Conservation (phyloP, 2,113 vertebrate species). For the Capreolus pygargus region DNA sequence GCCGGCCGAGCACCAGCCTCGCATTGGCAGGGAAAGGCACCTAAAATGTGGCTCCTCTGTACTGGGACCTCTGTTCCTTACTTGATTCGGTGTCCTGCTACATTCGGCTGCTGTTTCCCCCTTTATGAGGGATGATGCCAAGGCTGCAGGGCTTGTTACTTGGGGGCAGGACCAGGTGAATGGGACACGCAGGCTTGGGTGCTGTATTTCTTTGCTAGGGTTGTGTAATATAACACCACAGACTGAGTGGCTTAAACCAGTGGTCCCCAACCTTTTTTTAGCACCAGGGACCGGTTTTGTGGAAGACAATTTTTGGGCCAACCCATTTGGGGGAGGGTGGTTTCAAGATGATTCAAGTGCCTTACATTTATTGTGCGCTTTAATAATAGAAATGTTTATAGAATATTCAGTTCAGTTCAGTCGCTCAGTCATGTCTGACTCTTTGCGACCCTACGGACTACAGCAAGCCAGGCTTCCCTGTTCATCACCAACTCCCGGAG, state of each 20-base stretch:
- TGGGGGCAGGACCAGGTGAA: not conserved
- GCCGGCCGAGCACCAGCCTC: not conserved
- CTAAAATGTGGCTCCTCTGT: not conserved
- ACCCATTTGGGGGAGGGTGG: not conserved
- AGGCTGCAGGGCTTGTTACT: not conserved
- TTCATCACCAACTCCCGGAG: not conserved
- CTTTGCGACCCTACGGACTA: not conserved
- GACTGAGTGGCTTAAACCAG: not conserved
- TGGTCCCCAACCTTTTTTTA: not conserved
- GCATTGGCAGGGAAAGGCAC: accelerated
- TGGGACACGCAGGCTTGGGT: not conserved
- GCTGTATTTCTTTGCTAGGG: not conserved
- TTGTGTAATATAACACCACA: no score
- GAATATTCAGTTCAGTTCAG: not conserved
- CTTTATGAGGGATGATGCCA: not conserved
- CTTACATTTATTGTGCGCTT: not conserved
- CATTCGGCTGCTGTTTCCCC: not conserved
- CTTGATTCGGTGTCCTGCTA: not conserved
- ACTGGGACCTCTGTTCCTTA: not conserved
- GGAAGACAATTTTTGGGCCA: not conserved
- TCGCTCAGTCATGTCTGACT: not conserved
- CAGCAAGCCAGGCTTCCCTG: not conserved
- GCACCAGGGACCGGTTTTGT: not conserved
- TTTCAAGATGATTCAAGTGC: not conserved
- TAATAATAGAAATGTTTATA: not conserved